Conservation (phyloP, 2,888 invertebrate species). For the Euzophera pinguis region DNA sequence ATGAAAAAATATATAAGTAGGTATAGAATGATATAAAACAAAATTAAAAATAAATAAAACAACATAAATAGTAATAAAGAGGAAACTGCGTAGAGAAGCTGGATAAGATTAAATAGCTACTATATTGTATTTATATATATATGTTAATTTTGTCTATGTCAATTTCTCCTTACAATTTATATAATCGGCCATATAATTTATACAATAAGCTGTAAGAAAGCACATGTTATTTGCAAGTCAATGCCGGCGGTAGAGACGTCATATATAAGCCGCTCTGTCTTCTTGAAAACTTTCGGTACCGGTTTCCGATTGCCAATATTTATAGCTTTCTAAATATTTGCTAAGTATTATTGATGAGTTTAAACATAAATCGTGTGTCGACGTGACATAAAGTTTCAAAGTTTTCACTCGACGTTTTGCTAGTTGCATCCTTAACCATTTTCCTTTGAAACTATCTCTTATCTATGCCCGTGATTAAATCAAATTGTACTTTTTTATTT, state of each 20-base stretch:
- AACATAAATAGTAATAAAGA: no score
- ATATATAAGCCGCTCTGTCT: background rate
- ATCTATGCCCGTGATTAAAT: no score
- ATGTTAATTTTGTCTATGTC: background rate
- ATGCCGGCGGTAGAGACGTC: slow-evolving; percentile 3
- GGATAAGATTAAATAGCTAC: background rate
- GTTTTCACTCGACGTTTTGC: no score
- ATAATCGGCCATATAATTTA: slow-evolving; percentile 1
- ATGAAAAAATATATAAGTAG: no score
- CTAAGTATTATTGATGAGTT: slow-evolving; percentile 1
- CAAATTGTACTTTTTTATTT: no score
- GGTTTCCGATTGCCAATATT: slow-evolving; percentile 9
- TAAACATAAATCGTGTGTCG: background rate
- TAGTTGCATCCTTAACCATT: no score
- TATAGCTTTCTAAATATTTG: slow-evolving; percentile 8
- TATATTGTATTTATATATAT: background rate
- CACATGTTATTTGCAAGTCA: slow-evolving; percentile 11
- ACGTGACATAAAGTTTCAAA: background rate
- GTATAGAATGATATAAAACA: no score
- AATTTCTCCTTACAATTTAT: slow-evolving; percentile 5
- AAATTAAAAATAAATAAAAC: no score
- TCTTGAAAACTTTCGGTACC: slow-evolving; percentile 11
- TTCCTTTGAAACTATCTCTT: no score
- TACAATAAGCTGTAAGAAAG: slow-evolving; percentile 9
- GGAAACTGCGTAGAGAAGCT: no score